Evolutionary conservation across 2,113 vertebrate genomes (phyloP).

Genomic region (Grantiella picta): DNA sequence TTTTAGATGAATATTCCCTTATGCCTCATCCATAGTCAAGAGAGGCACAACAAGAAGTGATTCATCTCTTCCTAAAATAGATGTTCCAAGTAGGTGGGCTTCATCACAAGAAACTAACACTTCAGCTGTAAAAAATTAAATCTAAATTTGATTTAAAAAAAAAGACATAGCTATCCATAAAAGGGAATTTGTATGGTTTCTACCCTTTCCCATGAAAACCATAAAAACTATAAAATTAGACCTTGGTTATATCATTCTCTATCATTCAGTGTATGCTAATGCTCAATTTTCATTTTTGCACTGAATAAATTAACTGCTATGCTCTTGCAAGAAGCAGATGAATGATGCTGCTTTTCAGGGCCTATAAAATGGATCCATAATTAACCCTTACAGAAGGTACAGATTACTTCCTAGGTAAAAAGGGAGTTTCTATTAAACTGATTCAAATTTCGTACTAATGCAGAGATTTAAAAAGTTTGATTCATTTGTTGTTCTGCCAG

Average conservation of each 20-base stretch:
- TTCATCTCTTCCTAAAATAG: conserved; percentile 16
- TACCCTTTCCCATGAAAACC: neutral
- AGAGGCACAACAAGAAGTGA: conserved; percentile 3
- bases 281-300: neutral
- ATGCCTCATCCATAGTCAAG: conserved; percentile 18
- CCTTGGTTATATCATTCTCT: neutral
- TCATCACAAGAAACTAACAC: neutral
- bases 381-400: neutral
- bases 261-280: neutral
- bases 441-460: neutral
- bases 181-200: neutral
- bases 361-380: neutral
- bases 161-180: neutral
- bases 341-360: neutral
- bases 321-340: neutral
- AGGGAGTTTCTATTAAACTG: neutral
- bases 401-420: neutral
- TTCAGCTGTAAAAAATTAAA: neutral
- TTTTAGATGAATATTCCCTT: conserved; percentile 10
- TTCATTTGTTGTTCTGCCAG: neutral
- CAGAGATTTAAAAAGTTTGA: neutral
- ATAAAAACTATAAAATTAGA: neutral
- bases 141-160: neutral
- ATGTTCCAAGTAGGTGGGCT: conserved; percentile 21
- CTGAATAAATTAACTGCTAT: neutral